Evolutionary conservation across 2,888 invertebrate genomes (phyloP).

Genomic region (Sipunculus nudus): DNA sequence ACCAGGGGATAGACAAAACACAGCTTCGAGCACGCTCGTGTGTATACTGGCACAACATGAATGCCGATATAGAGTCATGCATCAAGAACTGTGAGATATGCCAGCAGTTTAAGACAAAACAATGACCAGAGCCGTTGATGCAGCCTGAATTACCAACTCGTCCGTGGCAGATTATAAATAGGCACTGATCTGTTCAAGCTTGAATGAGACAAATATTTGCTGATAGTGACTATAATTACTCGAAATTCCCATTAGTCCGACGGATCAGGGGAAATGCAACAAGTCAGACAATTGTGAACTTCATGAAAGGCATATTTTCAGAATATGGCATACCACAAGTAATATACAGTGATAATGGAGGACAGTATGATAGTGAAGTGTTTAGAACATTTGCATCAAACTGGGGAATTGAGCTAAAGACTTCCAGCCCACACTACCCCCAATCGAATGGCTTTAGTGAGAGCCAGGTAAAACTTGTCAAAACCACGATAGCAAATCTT

Average conservation of each 20-base stretch:
- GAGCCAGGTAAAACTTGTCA: too few species aligned
- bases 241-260: not conserved
- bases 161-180: slow-evolving; percentile 22
- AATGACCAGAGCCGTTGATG: slow-evolving; percentile 6
- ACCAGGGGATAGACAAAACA: slow-evolving; percentile 24
- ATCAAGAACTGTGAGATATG: slow-evolving; percentile 9
- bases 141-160: slow-evolving; percentile 14
- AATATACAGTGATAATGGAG: slow-evolving; percentile 4
- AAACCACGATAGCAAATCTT: too few species aligned
- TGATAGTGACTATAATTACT: slow-evolving; percentile 9
- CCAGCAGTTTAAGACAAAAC: slow-evolving; percentile 16
- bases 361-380: not conserved
- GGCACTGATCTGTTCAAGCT: slow-evolving; percentile 26
- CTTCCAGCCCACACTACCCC: too few species aligned
- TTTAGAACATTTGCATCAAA: slow-evolving; percentile 1
- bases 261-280: not conserved
- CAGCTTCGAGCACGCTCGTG: slow-evolving; percentile 11
- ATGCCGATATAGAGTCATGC: slow-evolving; percentile 20
- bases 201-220: not conserved
- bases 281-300: not conserved
- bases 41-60: slow-evolving; percentile 30
- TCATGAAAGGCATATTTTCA: slow-evolving; percentile 6
- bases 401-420: too few species aligned
- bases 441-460: too few species aligned
- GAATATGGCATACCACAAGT: slow-evolving; percentile 4